These are phyloP conservation scores for Drosophila rhopaloa DNA, from an alignment of 1,140 invertebrate genomes.

Conservation along the genomic window DNA sequence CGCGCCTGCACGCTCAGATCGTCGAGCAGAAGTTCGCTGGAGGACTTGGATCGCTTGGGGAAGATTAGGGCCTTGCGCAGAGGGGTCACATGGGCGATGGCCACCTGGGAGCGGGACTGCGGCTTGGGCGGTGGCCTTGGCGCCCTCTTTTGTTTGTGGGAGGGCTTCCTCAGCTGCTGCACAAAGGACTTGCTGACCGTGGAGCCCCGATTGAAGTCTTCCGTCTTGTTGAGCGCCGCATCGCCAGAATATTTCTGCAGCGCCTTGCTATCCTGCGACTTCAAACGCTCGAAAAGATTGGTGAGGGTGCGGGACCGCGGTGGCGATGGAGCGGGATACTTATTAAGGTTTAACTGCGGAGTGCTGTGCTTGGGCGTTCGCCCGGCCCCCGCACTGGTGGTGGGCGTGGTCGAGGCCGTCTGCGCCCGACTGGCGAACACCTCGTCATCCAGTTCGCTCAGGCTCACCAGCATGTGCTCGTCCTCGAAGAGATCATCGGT, in stretches of 20 bases:
- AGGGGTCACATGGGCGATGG: conserved; percentile 62
- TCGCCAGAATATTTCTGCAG: conserved; percentile 71
- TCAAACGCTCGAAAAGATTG: conserved; percentile 76
- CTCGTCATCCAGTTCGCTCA: conserved; percentile 76
- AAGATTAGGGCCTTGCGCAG: conserved; percentile 72
- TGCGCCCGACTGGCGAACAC: conserved; percentile 63
- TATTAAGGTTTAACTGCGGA: conserved; percentile 52
- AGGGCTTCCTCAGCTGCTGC: conserved; percentile 61
- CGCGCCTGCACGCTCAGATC: conserved; percentile 72
- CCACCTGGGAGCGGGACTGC: conserved; percentile 63
- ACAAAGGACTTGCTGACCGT: conserved; percentile 84
- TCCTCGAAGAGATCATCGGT: conserved; percentile 68
- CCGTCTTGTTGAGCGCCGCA: conserved; percentile 50
- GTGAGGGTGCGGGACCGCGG: conserved; percentile 69
- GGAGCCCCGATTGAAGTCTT: conserved; percentile 78
- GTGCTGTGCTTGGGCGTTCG: conserved; percentile 69
- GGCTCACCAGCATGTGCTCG: conserved; percentile 75
- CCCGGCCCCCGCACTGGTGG: conserved; percentile 37
- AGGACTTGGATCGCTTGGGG: conserved; percentile 73
- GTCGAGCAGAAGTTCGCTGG: conserved; percentile 75
- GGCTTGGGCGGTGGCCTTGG: conserved; percentile 70
- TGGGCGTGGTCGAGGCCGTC: conserved; percentile 61
- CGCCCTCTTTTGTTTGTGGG: conserved; percentile 66
- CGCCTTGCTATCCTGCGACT: conserved; percentile 58
- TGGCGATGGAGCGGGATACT: conserved; percentile 62